Conservation (phyloP, 2,888 invertebrate genomes). For the Hirtodrosophila alboralis region DNA sequence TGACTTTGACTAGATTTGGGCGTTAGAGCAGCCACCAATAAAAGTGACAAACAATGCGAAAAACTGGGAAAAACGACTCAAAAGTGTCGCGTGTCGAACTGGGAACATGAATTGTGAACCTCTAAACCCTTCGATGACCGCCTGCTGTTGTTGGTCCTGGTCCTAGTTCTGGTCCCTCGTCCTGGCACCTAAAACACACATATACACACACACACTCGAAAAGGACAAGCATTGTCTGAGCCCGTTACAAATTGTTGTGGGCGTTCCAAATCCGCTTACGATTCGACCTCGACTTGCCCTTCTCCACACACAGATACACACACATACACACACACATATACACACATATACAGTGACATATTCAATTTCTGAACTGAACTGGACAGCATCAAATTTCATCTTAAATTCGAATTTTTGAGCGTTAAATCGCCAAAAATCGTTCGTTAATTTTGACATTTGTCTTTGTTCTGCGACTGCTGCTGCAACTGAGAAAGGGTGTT, state of each 20-base stretch:
- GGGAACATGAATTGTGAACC: slow-evolving; percentile 22
- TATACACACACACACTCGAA: slow-evolving; percentile 12
- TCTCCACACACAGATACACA: slow-evolving; percentile 29
- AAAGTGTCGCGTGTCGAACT: slow-evolving; percentile 56
- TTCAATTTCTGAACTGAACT: slow-evolving; percentile 19
- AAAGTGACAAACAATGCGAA: slow-evolving; percentile 65
- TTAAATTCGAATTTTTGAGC: slow-evolving; percentile 66
- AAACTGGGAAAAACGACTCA: slow-evolving; percentile 49
- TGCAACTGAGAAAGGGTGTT: slow-evolving; percentile 43
- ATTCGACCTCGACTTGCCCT: slow-evolving; percentile 47
- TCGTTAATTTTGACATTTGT: slow-evolving; percentile 76
- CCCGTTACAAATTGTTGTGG: slow-evolving; percentile 84
- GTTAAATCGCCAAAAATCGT: slow-evolving; percentile 77
- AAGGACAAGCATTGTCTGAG: slow-evolving; percentile 48
- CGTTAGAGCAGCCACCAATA: slow-evolving; percentile 66
- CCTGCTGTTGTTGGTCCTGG: slow-evolving; percentile 42
- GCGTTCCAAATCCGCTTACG: slow-evolving; percentile 84
- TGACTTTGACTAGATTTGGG: slow-evolving; percentile 51
- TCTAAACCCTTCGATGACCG: slow-evolving; percentile 55
- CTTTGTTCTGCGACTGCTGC: slow-evolving; percentile 46
- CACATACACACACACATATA: slow-evolving; percentile 4
- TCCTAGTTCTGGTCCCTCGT: slow-evolving; percentile 20
- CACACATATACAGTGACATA: slow-evolving; percentile 8
- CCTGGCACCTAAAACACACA: slow-evolving; percentile 32
- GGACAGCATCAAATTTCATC: slow-evolving; percentile 64